Percentiles rank a stretch among this genome's conserved stretches.
phyloP scores from a whole-genome alignment of 1,140 invertebrate genomes.

The Megathymus violae region DNA sequence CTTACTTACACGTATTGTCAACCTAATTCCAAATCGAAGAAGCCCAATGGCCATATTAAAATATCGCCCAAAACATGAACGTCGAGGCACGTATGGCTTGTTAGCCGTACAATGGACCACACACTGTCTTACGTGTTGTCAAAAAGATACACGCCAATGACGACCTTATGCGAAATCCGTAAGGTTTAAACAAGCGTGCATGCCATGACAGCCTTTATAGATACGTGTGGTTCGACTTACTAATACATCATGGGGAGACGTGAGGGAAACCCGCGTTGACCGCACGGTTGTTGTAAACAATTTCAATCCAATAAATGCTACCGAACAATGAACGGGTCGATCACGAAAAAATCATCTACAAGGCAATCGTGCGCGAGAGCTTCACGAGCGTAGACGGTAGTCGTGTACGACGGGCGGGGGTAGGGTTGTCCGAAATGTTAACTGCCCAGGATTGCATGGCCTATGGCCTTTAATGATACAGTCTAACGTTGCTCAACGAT shows the following conservation, averaged over 20 bases:
- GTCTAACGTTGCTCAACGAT: slow-evolving; percentile 2
- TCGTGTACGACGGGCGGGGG: slow-evolving; percentile 57
- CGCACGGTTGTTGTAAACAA: slow-evolving; percentile 65
- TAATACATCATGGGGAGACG: slow-evolving; percentile 53
- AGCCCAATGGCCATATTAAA: slow-evolving; percentile 40
- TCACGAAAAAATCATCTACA: slow-evolving; percentile 83
- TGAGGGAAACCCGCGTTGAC: slow-evolving; percentile 51
- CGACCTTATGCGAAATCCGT: slow-evolving; percentile 1
- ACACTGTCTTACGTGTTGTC: slow-evolving; percentile 29
- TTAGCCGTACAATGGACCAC: slow-evolving; percentile 34
- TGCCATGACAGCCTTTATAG: slow-evolving; percentile 25
- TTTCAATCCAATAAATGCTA: slow-evolving; percentile 79
- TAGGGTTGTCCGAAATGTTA: slow-evolving; percentile 32
- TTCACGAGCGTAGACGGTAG: slow-evolving; percentile 70
- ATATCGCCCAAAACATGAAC: slow-evolving; percentile 44
- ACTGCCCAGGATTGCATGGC: slow-evolving; percentile 10
- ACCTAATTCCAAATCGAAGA: slow-evolving; percentile 26
- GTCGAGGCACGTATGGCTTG: slow-evolving; percentile 38
- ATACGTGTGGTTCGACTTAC: slow-evolving; percentile 38
- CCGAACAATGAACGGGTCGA: slow-evolving; percentile 77
- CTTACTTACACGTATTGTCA: slow-evolving; percentile 23
- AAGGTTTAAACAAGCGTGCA: slow-evolving; percentile 13
- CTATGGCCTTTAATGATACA: slow-evolving; percentile 10
- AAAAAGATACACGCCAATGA: slow-evolving; percentile 1
- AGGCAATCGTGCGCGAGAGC: slow-evolving; percentile 67